Evolutionary conservation across 30 jellyfish, hydroid and myxozoan species (phyloP), one percentile per base, ranked within the genome.

Genomic region (Aurelia sp.): DNA sequence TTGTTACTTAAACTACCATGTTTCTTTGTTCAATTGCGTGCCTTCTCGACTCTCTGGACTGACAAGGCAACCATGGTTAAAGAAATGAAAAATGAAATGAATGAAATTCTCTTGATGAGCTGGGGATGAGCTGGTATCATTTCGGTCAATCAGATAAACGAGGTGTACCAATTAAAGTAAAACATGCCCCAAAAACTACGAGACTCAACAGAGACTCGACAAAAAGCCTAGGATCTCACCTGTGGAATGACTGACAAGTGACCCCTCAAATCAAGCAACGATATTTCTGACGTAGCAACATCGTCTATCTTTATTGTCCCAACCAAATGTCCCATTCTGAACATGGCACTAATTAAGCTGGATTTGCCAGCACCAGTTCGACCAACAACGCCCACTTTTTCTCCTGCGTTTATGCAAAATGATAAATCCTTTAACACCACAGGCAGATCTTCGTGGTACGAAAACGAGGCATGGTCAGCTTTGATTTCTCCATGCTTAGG

Each of bases 361-460:
- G 97, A 85, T 59, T 92, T 92, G 15, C 98, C 98, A 37, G 98
- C 98, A 47, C 98, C 98, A 27, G 98, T 92, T 17, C 98, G 89
- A 6, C 98, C 98, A 52, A 86, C 79, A 6, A 92, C 88, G 6
- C 98, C 98, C 65, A 92, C 87, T 90, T 92, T 83, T 60, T 74
- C 86, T 10, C 75, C 63, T 22, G 76, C 80, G 0, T 74, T 70
- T 10, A 81, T 81, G 16, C 84, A 55, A 65, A 70, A 82, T 1
- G 41, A 31, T 64, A 81, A 51, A 16, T 63, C 37, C 48, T 87
- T 86, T 76, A 92, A 62, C 2, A 87, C 98, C 53, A 65, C 41
- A 5, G 97, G 97, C 84, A 92, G 77, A 3, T 96, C 30, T 40
- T 79, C 69, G 76, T 87, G 97, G 68, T 86, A 85, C 20, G 97